Evolutionary conservation across 2,888 invertebrate genomes (phyloP).

Genomic region (Palloptera scutellata): DNA sequence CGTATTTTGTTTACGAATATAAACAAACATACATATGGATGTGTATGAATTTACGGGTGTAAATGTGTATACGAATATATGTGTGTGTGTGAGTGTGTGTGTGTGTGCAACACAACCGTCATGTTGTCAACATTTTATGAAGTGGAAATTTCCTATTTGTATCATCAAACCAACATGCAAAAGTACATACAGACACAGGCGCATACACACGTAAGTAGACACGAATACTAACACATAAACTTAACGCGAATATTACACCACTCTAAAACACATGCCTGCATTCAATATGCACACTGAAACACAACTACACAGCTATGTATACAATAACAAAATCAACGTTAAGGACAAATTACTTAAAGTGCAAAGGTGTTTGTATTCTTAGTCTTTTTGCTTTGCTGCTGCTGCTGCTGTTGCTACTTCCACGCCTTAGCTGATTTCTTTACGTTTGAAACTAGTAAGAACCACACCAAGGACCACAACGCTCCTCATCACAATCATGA

Average conservation of each 20-base stretch:
- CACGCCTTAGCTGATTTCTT: background rate
- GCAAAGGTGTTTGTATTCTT: background rate
- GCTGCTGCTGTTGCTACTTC: no score
- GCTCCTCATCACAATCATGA: background rate
- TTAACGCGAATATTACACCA: no score
- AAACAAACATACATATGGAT: background rate
- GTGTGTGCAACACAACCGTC: background rate
- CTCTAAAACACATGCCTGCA: background rate
- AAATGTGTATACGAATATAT: background rate
- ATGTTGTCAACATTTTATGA: slow-evolving; percentile 6
- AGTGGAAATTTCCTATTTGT: slow-evolving; percentile 13
- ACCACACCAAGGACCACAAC: background rate
- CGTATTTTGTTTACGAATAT: no score
- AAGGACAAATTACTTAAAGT: background rate
- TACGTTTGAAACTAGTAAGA: background rate
- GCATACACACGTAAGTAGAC: no score
- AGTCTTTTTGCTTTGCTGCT: no score
- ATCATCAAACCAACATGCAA: background rate
- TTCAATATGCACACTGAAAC: no score
- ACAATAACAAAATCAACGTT: background rate
- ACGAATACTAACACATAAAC: no score
- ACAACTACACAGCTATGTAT: background rate
- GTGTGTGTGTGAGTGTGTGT: background rate
- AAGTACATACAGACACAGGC: background rate
- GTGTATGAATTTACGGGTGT: background rate